Conservation (phyloP, 2,888 invertebrate species). For the Drosophila tanythrix region DNA sequence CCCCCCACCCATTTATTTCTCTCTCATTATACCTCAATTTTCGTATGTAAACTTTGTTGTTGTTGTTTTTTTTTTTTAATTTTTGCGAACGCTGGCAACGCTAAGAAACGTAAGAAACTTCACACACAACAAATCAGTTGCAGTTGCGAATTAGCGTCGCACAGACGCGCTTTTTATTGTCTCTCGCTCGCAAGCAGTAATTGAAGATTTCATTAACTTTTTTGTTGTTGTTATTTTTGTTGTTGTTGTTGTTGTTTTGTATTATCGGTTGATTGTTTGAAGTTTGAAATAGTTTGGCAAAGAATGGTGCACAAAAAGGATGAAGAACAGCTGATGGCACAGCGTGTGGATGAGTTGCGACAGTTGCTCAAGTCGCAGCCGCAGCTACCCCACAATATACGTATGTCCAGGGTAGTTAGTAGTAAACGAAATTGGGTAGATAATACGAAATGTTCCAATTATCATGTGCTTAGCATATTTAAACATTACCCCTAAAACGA, state of each 20-base stretch:
- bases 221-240: constrained; percentile 13
- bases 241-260: not conserved
- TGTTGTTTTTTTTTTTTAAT: not conserved
- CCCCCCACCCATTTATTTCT: too few species aligned
- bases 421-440: not conserved
- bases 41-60: constrained; percentile 8
- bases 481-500: not conserved
- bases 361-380: constrained; percentile 88
- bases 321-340: constrained; percentile 64
- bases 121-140: constrained; percentile 75
- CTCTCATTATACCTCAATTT: not conserved
- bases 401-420: constrained; percentile 85
- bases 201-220: not conserved
- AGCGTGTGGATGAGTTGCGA: constrained; percentile 70
- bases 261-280: not conserved
- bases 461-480: not conserved
- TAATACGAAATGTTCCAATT: not conserved
- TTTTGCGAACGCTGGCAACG: constrained; percentile 42
- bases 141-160: constrained; percentile 76
- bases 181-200: constrained; percentile 16
- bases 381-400: constrained; percentile 89
- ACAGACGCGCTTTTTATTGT: constrained; percentile 63
- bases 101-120: constrained; percentile 47
- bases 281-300: not conserved
- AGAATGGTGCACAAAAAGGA: constrained; percentile 62